Base-by-base conservation (phyloP, 2,113 vertebrate species). In the Atrichornis clamosus region DNA sequence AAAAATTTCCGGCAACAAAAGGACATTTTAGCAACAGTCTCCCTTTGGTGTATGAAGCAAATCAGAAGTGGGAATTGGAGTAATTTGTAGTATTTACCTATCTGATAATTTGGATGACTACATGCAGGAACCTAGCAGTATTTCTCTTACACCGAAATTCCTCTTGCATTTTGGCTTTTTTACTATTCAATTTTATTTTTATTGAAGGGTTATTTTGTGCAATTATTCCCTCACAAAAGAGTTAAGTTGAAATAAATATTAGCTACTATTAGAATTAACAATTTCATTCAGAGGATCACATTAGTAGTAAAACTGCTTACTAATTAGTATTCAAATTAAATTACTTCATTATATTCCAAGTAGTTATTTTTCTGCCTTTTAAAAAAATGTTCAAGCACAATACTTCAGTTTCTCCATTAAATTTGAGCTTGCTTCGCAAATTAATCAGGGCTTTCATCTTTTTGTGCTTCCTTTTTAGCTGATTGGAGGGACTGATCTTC, bases 211-310 rank as follows among this genome's bases (percentile, higher is more conserved):
- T 78, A 55, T 83, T 91, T 70, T 82, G 15, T 69, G 82, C n/a
- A 62, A 44, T 96, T 91, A 85, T 76, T 77, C 23, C 42, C 33
- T 93, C 55, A 74, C 9, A 50, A 81, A 92, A 50, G 52, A 33
- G 16, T 44, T 76, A 65, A 24, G n/a, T 89, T 70, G 73, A 80
- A 92, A 92, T 88, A 77, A 93, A 80, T 93, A 80, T 63, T 86
- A 89, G 64, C 30, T 88, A 49, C 0, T 1, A 32, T 81, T 70
- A 78, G 76, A 88, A 84, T 88, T 84, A 80, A 69, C 46, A 86
- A 13, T 62, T 67, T 32, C 33, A 65, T 92, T 88, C 64, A 46
- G 74, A 87, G 41, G 13, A 79, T 82, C 28, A 20, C 32, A 49
- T 72, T 37, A 79, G 37, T 33, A 64, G 37, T 83, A 79, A 73